Percentiles rank a stretch among this genome's conserved stretches.
phyloP scores from a whole-genome alignment of 1,140 invertebrate species.

The Gerris buenoi region DNA sequence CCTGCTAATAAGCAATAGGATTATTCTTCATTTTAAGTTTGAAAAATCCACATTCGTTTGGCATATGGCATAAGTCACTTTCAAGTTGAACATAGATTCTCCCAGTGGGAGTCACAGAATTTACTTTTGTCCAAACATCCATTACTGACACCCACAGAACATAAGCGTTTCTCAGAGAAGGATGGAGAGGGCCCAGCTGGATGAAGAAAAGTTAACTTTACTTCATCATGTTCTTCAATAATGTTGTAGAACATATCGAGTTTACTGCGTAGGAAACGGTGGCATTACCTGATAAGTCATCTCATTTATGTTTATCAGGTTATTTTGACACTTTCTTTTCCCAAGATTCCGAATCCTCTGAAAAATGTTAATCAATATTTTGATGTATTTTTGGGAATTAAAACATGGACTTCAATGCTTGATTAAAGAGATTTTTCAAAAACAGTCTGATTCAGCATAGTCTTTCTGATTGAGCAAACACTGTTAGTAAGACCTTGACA shows the following conservation, averaged over 20 bases:
- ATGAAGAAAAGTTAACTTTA: neutral
- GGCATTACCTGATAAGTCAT: neutral
- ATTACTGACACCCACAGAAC: neutral
- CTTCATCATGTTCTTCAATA: neutral
- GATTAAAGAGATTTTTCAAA: neutral
- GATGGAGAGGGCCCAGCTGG: neutral
- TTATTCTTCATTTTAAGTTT: no score
- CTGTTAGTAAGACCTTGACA: conserved; percentile 11
- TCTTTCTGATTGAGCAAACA: neutral
- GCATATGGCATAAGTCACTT: no score
- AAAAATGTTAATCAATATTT: neutral
- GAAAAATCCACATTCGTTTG: no score
- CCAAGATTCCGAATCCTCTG: neutral
- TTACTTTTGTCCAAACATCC: neutral
- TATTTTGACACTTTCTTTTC: neutral
- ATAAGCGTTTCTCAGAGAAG: neutral
- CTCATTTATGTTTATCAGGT: neutral
- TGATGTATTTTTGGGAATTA: neutral
- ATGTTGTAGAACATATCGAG: neutral
- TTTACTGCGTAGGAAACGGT: neutral
- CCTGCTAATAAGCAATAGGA: no score
- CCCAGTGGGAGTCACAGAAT: neutral
- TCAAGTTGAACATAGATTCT: neutral
- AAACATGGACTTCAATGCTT: neutral
- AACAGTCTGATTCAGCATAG: neutral